phyloP scores from a whole-genome alignment of 2,113 vertebrate genomes.

The Callipepla californica region DNA sequence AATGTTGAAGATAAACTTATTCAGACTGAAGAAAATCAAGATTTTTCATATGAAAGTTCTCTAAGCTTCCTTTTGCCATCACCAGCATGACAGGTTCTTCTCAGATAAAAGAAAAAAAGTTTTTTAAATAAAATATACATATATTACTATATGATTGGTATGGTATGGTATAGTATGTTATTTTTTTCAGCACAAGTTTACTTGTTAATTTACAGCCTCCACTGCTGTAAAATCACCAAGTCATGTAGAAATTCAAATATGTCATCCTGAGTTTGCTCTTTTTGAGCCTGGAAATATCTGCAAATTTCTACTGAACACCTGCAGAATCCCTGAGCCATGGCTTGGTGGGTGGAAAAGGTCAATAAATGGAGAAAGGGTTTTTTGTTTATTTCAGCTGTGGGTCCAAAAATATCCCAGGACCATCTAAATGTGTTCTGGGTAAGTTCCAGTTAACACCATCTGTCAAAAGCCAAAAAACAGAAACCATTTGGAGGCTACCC shows the following conservation, averaged over 20 bases:
- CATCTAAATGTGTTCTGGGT: not conserved
- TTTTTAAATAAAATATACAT: not conserved
- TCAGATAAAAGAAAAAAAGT: not conserved
- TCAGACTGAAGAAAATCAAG: not conserved
- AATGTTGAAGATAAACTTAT: not conserved
- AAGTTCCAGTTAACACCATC: not conserved
- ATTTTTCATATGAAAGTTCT: not conserved
- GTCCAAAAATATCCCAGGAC: not conserved
- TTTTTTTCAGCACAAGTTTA: not conserved
- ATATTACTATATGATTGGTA: not conserved
- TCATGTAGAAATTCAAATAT: not conserved
- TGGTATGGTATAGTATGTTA: not conserved
- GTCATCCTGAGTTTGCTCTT: not conserved
- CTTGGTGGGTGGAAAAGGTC: not conserved
- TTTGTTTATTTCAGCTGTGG: not conserved
- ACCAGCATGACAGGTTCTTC: not conserved
- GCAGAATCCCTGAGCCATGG: not conserved
- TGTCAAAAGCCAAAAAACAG: not conserved
- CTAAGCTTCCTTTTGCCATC: not conserved
- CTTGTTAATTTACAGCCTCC: not conserved
- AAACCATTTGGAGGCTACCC: not conserved
- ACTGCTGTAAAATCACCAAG: not conserved
- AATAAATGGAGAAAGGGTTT: not conserved
- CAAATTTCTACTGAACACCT: not conserved
- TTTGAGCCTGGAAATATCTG: not conserved